Evolutionary conservation across 2,113 vertebrate species (phyloP).

Genomic region (Arenaria interpres): DNA sequence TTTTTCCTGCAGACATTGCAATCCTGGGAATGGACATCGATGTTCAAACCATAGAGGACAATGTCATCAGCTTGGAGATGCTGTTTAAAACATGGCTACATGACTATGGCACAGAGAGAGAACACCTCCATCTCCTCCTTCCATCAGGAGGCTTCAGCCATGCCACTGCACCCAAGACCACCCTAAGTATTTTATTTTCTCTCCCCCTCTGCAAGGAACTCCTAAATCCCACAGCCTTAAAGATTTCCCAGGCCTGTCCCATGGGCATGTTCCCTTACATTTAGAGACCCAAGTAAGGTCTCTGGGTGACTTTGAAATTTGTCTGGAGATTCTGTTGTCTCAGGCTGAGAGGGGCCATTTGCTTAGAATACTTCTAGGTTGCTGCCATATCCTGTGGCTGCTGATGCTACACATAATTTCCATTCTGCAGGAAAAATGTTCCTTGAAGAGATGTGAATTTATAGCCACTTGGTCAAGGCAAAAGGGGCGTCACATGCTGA

Average conservation of each 20-base stretch:
- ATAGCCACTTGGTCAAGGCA: neutral
- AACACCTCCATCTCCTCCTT: slow-evolving; percentile 90
- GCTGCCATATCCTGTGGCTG: neutral
- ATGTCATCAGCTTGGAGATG: slow-evolving; percentile 83
- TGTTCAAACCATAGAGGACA: slow-evolving; percentile 83
- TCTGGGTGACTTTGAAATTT: neutral
- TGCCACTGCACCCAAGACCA: neutral
- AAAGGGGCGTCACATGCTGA: neutral
- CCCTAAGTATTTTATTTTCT: slow-evolving; percentile 58
- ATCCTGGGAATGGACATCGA: slow-evolving; percentile 85
- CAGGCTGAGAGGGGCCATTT: neutral
- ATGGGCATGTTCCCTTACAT: neutral
- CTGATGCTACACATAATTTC: neutral
- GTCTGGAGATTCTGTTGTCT: neutral
- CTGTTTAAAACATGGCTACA: slow-evolving; percentile 92
- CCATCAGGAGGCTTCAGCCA: slow-evolving; percentile 58
- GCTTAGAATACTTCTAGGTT: neutral
- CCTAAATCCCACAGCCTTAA: neutral
- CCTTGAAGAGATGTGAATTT: neutral
- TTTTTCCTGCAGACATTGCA: slow-evolving; percentile 72
- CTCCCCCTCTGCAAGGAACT: neutral
- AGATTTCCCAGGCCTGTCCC: neutral
- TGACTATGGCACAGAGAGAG: slow-evolving; percentile 81
- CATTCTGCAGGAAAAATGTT: neutral
- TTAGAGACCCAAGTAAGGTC: neutral